phyloP scores from a whole-genome alignment of 2,888 invertebrate species.

The Xestia sexstrigata region DNA sequence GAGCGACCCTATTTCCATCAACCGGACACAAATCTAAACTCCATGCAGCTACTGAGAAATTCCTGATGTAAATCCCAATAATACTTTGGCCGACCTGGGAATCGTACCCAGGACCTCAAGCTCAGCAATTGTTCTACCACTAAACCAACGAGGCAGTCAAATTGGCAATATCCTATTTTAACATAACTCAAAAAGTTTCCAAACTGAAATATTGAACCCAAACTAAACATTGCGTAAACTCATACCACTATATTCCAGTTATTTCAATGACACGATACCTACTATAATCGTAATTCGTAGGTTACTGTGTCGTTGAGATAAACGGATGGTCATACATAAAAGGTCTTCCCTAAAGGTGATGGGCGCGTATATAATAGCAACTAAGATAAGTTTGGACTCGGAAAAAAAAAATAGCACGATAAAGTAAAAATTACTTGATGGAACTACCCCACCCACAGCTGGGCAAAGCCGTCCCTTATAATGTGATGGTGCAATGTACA shows the following conservation, averaged over 20 bases:
- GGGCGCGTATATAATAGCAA: rapidly evolving
- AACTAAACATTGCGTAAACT: not conserved
- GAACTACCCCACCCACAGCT: not conserved
- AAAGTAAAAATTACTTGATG: not conserved
- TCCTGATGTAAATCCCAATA: not conserved
- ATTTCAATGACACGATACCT: constrained; percentile 25
- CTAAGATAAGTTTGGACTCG: not conserved
- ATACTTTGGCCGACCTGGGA: not conserved
- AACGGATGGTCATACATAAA: constrained; percentile 11
- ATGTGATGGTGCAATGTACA: not conserved
- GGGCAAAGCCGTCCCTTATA: not conserved
- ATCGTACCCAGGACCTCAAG: not conserved
- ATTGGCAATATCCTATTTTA: no score
- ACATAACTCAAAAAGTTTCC: no score
- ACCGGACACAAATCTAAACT: not conserved
- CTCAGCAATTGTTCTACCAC: not conserved
- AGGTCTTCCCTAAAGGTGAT: constrained; percentile 5
- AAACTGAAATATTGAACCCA: not conserved
- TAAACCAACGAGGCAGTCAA: not conserved
- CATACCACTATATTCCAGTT: not conserved
- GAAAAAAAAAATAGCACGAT: rapidly evolving
- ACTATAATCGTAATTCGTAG: constrained; percentile 30
- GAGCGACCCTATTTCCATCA: not conserved
- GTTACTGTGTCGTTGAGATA: constrained; percentile 34
- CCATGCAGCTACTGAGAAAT: not conserved